Evolutionary conservation across 2,888 invertebrate genomes (phyloP), one percentile per base, ranked within the genome.

Genomic region (Halictus quadricinctus): DNA sequence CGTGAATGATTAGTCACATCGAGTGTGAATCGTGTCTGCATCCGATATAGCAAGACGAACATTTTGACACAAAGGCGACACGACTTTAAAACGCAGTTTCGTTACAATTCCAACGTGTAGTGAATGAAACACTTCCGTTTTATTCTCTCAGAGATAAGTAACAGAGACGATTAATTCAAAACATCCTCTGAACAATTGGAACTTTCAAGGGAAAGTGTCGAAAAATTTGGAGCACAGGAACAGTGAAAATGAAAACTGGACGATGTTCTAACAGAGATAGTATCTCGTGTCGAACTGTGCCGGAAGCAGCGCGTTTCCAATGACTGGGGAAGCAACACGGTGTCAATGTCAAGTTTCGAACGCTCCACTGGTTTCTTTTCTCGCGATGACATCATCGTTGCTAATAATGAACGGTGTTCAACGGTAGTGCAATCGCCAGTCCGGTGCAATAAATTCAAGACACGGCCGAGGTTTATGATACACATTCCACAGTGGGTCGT

Each of bases 321-420:
- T 36, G 54, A 76, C 41, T 1, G 41, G 41, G 79, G 46, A 87
- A 73, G 13, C 29, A 69, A 75, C 18, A n/a, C 29, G 78, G 72
- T 85, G 86, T 86, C 83, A 88, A 82, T 84, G 82, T 84, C 86
- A 84, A 76, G 76, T 83, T 77, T 83, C 77, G 70, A 69, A n/a
- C 36, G 41, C 72, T 72, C 60, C 21, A 36, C 66, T 58, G 15
- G 78, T 72, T 81, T 86, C 79, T 86, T 88, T 88, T 88, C 73
- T 36, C 48, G 58, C 80, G 83, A 73, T 89, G 89, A 89, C 88
- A 88, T 89, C 89, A 87, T 78, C 80, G 78, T 18, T 48, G 86
- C 75, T 87, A 87, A 82, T 82, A 87, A 76, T 66, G 85, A 74
- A 81, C 58, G 41, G 15, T 21, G 76, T 76, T 80, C 60, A 82